phyloP scores from a whole-genome alignment of 2,113 vertebrate species.

The Melanerpes formicivorus region DNA sequence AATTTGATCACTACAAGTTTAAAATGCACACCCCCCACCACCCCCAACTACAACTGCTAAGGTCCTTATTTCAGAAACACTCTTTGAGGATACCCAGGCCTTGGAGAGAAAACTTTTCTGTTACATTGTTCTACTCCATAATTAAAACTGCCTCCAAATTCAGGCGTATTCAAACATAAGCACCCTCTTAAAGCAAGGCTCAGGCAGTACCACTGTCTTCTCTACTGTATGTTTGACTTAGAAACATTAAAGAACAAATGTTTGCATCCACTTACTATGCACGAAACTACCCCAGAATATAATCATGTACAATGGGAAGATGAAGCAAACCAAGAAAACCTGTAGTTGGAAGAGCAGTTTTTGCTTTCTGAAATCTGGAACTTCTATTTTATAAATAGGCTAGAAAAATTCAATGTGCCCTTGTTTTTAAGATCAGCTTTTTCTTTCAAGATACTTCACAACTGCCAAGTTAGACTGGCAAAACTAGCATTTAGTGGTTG shows the following conservation, averaged over 20 bases:
- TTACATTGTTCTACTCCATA: not conserved
- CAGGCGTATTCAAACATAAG: not conserved
- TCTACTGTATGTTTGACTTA: not conserved
- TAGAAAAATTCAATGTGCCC: not conserved
- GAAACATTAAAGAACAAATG: not conserved
- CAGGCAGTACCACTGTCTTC: not conserved
- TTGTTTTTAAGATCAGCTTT: not conserved
- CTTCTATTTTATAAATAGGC: not conserved
- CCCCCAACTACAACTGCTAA: not conserved
- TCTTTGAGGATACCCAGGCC: not conserved
- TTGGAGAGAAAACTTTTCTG: not conserved
- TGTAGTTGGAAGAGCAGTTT: not conserved
- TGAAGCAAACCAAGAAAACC: not conserved
- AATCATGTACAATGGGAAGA: not conserved
- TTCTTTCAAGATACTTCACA: not conserved
- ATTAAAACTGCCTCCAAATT: not conserved
- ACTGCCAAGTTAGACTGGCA: not conserved
- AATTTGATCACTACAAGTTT: not conserved
- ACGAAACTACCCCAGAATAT: not conserved
- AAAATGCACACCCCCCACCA: not conserved
- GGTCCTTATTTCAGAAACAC: not conserved
- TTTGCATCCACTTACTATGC: not conserved
- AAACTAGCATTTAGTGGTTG: not conserved
- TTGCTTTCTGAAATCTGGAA: not conserved
- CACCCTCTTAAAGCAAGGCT: not conserved